phyloP scores from a whole-genome alignment of 2,888 invertebrate genomes.

The Parochlus steinenii region DNA sequence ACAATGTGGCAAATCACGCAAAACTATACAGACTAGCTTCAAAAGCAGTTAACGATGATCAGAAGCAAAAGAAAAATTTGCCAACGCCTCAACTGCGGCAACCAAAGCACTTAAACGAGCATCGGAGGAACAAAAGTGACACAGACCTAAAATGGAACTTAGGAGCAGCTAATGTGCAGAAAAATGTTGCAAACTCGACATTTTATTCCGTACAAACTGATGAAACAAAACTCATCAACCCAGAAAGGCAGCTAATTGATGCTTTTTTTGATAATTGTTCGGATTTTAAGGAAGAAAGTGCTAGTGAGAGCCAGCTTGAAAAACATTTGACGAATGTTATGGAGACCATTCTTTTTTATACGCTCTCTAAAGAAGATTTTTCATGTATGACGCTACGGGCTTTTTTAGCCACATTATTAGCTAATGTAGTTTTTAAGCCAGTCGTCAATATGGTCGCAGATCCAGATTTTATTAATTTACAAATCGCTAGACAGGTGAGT shows the following conservation, averaged over 20 bases:
- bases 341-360: slow-evolving; percentile 17
- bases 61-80: slow-evolving; percentile 21
- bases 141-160: slow-evolving; percentile 45
- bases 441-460: slow-evolving; percentile 16
- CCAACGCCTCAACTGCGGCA: slow-evolving; percentile 20
- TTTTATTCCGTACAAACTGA: slow-evolving; percentile 15
- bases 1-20: slow-evolving; percentile 16
- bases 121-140: slow-evolving; percentile 56
- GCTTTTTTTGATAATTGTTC: slow-evolving; percentile 17
- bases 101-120: slow-evolving; percentile 30
- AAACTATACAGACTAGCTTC: slow-evolving; percentile 16
- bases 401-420: slow-evolving; percentile 17
- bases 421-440: slow-evolving; percentile 17
- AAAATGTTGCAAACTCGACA: slow-evolving; percentile 17
- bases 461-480: slow-evolving; percentile 18
- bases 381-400: slow-evolving; percentile 17
- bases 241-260: slow-evolving; percentile 16
- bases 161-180: slow-evolving; percentile 12
- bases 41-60: slow-evolving; percentile 13
- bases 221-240: slow-evolving; percentile 15
- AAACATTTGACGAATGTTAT: slow-evolving; percentile 16
- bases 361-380: slow-evolving; percentile 17
- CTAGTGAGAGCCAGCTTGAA: slow-evolving; percentile 16
- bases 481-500: slow-evolving; percentile 16
- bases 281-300: slow-evolving; percentile 16